A percentile compares a stretch with the other conserved stretches of the same genome.
Evolutionary conservation across 2,888 invertebrate species (phyloP).

Genomic region (Tetanocera ferruginea): DNA sequence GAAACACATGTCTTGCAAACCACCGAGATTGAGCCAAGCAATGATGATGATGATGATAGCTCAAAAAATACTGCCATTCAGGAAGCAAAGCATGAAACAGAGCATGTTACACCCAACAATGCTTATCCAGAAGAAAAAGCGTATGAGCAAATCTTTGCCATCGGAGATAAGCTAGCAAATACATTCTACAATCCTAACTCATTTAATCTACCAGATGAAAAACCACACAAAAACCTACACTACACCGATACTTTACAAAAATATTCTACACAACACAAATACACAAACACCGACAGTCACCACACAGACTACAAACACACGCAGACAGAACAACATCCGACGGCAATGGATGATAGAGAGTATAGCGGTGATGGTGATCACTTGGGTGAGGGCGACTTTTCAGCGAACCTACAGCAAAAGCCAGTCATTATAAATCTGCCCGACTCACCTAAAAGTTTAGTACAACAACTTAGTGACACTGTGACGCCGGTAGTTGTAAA

Average conservation of each 20-base stretch:
- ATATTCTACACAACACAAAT: conserved; percentile 24
- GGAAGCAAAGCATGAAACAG: not conserved
- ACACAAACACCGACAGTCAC: not conserved
- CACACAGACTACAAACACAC: conserved; percentile 17
- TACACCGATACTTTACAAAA: conserved; percentile 31
- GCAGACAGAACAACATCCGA: not conserved
- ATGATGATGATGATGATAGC: not conserved
- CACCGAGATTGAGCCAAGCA: not conserved
- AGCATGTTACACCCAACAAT: not conserved
- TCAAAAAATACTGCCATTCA: not conserved
- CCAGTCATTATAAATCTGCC: conserved; percentile 51
- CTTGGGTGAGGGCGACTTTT: not conserved
- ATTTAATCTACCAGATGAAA: not conserved
- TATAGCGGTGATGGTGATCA: not conserved
- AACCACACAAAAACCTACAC: conserved; percentile 27
- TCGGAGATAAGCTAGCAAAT: conserved; percentile 4
- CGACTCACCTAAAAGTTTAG: conserved; percentile 14
- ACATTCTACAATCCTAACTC: conserved; percentile 23
- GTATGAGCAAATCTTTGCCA: conserved; percentile 23
- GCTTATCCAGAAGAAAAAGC: not conserved
- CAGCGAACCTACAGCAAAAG: conserved; percentile 25
- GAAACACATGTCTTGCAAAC: not conserved
- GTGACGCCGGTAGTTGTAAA: conserved; percentile 45
- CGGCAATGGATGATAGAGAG: not conserved
- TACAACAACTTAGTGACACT: conserved; percentile 7